Percentiles rank a stretch among this genome's conserved stretches.
phyloP scores from a whole-genome alignment of 1,140 invertebrate genomes.

The Caerostris darwini region DNA sequence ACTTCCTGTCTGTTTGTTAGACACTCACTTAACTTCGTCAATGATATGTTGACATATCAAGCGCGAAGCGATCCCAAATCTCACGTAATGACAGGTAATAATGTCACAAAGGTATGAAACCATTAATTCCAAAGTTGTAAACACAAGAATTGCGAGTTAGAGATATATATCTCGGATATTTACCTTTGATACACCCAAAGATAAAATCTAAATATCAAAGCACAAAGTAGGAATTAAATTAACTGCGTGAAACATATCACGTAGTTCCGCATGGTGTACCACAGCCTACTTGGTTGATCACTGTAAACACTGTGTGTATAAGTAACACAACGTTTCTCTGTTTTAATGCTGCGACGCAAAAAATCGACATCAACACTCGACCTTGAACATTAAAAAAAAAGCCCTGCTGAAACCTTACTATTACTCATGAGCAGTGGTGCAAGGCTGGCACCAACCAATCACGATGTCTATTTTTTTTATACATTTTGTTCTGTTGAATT shows the following conservation, averaged over 20 bases:
- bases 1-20: neutral
- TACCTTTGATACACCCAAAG: slow-evolving; percentile 16
- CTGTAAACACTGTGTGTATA: slow-evolving; percentile 58
- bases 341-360: neutral
- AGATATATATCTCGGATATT: slow-evolving; percentile 32
- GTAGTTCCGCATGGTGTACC: slow-evolving; percentile 37
- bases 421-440: slow-evolving; percentile 68
- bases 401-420: slow-evolving; percentile 19
- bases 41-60: neutral
- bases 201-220: slow-evolving; percentile 50
- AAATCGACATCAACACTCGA: slow-evolving; percentile 42
- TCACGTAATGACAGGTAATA: neutral
- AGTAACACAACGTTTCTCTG: slow-evolving; percentile 56
- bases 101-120: neutral
- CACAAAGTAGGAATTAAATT: slow-evolving; percentile 57
- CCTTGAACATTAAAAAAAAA: slow-evolving; percentile 57
- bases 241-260: slow-evolving; percentile 33
- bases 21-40: neutral
- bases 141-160: neutral
- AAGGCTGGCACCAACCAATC: slow-evolving; percentile 59
- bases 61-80: neutral
- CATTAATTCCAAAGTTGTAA: slow-evolving; percentile 7
- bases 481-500: neutral
- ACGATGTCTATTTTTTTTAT: slow-evolving; percentile 38
- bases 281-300: slow-evolving; percentile 32